These are phyloP conservation scores for Drosophila lacteicornis DNA, from an alignment of 1,140 invertebrate species.

Conservation along the genomic window DNA sequence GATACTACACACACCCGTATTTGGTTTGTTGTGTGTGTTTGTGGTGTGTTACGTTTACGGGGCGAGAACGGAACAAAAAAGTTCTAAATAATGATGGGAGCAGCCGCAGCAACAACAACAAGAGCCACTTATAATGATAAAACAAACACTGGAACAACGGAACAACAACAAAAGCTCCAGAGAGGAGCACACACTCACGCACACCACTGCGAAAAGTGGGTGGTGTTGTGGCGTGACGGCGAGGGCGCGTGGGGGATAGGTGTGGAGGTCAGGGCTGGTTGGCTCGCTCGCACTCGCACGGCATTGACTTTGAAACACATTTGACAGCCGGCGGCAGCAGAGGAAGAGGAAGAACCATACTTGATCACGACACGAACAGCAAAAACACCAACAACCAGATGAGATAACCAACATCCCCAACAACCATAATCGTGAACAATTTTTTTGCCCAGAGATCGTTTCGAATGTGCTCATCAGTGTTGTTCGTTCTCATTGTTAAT, in stretches of 20 bases:
- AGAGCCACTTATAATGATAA: conserved; percentile 73
- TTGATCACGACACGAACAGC: conserved; percentile 45
- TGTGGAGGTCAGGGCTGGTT: conserved; percentile 25
- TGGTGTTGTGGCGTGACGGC: conserved; percentile 8
- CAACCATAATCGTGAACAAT: conserved; percentile 7
- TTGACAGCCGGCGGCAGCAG: conserved; percentile 53
- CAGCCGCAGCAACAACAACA: conserved; percentile 45
- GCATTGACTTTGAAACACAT: conserved; percentile 76
- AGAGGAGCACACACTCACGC: conserved; percentile 26
- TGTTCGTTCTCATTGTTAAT: background rate
- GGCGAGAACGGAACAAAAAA: conserved; percentile 53
- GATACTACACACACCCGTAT: conserved; percentile 53
- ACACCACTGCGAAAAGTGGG: conserved; percentile 46
- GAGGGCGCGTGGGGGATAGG: conserved; percentile 1
- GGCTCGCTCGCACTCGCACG: conserved; percentile 51
- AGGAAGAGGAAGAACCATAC: conserved; percentile 20
- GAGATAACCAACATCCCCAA: conserved; percentile 29
- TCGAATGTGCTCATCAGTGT: conserved; percentile 4
- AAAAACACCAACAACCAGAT: conserved; percentile 11
- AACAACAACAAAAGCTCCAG: conserved; percentile 25
- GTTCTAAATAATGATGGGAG: conserved; percentile 81
- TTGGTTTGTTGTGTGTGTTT: conserved; percentile 54
- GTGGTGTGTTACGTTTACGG: conserved; percentile 58
- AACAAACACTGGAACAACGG: conserved; percentile 51
- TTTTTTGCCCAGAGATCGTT: conserved; percentile 7